Evolutionary conservation across 2,797 vertebrate species (phyloP), one percentile per base, ranked within the genome.

Genomic region (Epinephelus coioides): DNA sequence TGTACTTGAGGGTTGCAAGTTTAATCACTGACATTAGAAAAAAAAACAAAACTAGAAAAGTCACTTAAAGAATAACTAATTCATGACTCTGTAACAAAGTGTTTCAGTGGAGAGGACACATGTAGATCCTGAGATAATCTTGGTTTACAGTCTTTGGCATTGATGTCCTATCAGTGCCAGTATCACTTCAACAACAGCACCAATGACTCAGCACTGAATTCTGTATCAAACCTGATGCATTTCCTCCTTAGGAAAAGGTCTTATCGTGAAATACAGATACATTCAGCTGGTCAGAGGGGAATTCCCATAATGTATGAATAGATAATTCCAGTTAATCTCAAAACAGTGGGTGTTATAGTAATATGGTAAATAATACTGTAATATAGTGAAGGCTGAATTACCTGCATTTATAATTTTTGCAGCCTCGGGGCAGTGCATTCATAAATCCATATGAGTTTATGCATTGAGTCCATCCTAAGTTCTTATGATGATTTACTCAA

Each of bases 141-240:
- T 19, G 7, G 69, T 66, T 76, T 76, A 64, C 76, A 65, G 61
- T 15, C 18, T 40, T 34, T 47, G 54, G 40, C 56, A 34, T 23
- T 17, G 25, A 56, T 12, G 38, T 47, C n/a, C 38, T 68, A 59
- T 86, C 67, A 18, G 55, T 56, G 23, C 49, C 55, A 40, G 49
- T 56, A 47, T 70, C 84, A 46, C 56, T 23, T 68, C 30, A 65
- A 34, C 5, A 15, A 46, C 6, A 10, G 43, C 18, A 49, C 0
- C 19, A 23, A 3, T 73, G 63, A 78, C 78, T 76, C 78, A 79
- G 80, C 60, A 34, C 10, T 23, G 14, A 8, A n/a, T n/a, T 60
- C 30, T 25, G 6, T 11, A 30, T 60, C 8, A 61, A 78, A 54
- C 2, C 18, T 47, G 68, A 1, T 38, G 25, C 2, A 38, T 27